Base-by-base conservation (phyloP, 2,113 vertebrate species). In the Stegastes partitus region DNA sequence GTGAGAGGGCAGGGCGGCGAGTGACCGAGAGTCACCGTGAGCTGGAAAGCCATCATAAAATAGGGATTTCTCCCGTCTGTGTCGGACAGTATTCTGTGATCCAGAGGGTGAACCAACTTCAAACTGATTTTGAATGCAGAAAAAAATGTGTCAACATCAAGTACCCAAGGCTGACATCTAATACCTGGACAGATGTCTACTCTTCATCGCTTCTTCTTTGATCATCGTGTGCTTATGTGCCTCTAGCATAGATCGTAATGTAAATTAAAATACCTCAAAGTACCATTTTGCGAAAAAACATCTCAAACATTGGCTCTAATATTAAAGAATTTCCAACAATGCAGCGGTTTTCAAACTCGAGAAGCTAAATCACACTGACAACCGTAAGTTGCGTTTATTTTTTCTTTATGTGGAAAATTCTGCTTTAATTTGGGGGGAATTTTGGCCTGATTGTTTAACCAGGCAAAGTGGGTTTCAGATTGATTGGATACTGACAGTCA, bases 1-100 rank as follows among this genome's bases (percentile, higher is more conserved):
- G 74, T 87, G 83, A 79, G 81, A 62, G 15, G 55, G 49, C 2
- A 25, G 55, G 61, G 50, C 23, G 22, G 25, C 68, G 39, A 57
- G 70, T 25, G 76, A 54, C 26, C 62, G 63, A 23, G 54, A 83
- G 67, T 39, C 23, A 74, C 56, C 10, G 47, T 75, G 66, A 25
- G 54, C 19, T 15, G 15, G 28, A 11, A 42, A 66, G 45, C 69
- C 66, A 75, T 73, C 66, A 26, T 22, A 71, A 63, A 47, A 66
- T 18, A 8, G 28, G 15, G 31, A 21, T 69, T 64, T 58, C 53
- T 21, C 16, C 22, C 26, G 26, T n/a, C 25, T 12, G 5, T 28
- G 39, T 68, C 68, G 45, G 37, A 77, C n/a, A 4, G 16, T 0
- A 11, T 37, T 65, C 34, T 66, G 54, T 28, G 22, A 51, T 57